Percentiles rank a stretch among this genome's conserved stretches.
Conservation (phyloP, 2,113 vertebrate species). For the Myotis lucifugus region DNA sequence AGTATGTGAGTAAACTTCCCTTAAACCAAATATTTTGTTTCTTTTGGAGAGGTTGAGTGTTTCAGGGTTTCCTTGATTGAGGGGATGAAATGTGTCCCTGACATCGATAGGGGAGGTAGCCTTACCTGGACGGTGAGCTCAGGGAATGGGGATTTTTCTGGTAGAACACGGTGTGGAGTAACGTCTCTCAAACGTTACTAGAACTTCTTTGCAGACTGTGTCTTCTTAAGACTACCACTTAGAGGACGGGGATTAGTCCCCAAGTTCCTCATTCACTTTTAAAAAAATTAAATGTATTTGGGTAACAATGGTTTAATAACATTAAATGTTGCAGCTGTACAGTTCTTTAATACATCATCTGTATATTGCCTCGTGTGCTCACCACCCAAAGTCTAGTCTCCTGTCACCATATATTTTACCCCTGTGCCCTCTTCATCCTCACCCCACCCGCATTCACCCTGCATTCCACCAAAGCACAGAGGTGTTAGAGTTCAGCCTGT, state of each 20-base stretch:
- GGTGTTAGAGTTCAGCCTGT: background rate
- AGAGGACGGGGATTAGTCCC: background rate
- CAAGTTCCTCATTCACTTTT: background rate
- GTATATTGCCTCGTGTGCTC: background rate
- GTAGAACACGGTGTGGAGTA: background rate
- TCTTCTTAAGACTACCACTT: background rate
- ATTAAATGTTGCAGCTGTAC: background rate
- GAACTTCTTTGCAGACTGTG: background rate
- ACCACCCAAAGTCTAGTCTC: background rate
- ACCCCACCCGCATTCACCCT: background rate
- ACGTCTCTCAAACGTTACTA: background rate
- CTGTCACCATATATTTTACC: background rate
- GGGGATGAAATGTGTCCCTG: background rate
- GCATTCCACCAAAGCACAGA: background rate
- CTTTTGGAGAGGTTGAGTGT: background rate
- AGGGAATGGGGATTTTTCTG: background rate
- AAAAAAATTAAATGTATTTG: too few relatives aligned
- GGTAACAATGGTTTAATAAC: background rate
- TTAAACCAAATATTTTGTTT: slow-evolving; percentile 19
- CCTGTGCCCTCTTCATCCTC: background rate
- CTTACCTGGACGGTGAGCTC: background rate
- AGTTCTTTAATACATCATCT: background rate
- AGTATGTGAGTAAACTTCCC: slow-evolving; percentile 70
- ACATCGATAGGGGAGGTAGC: background rate
- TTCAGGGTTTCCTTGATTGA: background rate